Evolutionary conservation across 2,888 invertebrate genomes (phyloP), one percentile per base, ranked within the genome.

Genomic region (Agrochola litura): DNA sequence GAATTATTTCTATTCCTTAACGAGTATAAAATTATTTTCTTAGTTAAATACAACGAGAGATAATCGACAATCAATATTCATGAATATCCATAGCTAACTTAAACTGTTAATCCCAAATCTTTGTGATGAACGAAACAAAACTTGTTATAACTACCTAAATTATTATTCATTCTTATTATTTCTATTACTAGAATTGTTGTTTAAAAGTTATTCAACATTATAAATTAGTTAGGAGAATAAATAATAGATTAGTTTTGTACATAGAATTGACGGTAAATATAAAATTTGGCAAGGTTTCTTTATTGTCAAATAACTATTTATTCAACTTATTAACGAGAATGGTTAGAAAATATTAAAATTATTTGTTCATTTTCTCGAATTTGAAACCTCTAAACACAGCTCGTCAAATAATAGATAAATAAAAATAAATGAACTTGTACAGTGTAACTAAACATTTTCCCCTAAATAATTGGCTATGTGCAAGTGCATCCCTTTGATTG

Each of bases 81-180:
- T 85, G 82, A 82, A 82, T 85, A 74, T 67, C 52, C 70, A 81
- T 49, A 14, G 52, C 66, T 46, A 49, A 52, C 63, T 75, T 71
- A 41, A 85, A 67, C 84, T 49, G 46, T 46, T 81, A 56, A 72
- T 73, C 25, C 85, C n/a, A 81, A 85, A 85, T 81, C 85, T 85
- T 81, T 54, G 49, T 41, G 37, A 43, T 64, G 63, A 68, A 61
- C 68, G 54, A 79, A 80, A 70, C 79, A n/a, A 84, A 84, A 84
- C 84, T 81, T 80, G 84, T 84, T 79, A 37, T 80, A 81, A 79
- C 84, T 66, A 80, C 61, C 22, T 56, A 37, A 69, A 81, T 52
- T 74, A 85, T 61, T 73, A 69, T 72, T 81, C 64, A 25, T 58
- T 65, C 79, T 54, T 73, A 84, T 65, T 84, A 64, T 69, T 66